Percentiles rank a stretch among this genome's conserved stretches.
Conservation (phyloP, 2,113 vertebrate species). For the Motacilla alba region DNA sequence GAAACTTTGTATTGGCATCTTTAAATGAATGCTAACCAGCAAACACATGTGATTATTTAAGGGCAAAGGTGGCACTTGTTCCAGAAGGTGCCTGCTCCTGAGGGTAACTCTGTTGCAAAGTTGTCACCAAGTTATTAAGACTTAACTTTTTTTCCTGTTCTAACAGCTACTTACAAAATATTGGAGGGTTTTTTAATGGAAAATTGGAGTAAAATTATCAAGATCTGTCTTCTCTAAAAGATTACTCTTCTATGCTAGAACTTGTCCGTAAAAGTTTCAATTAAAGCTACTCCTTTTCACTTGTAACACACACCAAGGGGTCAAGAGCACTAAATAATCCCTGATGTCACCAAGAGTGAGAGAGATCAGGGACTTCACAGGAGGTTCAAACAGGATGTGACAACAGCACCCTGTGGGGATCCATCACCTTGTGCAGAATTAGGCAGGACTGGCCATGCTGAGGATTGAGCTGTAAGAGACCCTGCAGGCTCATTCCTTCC, state of each 20-base stretch:
- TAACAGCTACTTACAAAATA: neutral
- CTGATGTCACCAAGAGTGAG: neutral
- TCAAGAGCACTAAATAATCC: neutral
- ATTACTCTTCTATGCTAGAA: neutral
- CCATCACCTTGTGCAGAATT: neutral
- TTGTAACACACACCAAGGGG: accelerated
- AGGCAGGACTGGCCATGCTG: neutral
- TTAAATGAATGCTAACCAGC: neutral
- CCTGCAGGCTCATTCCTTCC: neutral
- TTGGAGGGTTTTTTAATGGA: neutral
- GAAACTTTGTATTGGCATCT: neutral
- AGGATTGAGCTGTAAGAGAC: neutral
- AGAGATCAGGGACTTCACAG: neutral
- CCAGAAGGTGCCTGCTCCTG: neutral
- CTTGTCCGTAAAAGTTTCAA: neutral
- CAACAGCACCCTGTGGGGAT: neutral
- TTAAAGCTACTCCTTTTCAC: neutral
- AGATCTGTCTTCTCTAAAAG: neutral
- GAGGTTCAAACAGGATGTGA: neutral
- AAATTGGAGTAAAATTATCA: neutral
- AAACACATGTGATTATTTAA: neutral
- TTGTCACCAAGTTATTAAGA: neutral
- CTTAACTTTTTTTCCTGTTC: neutral
- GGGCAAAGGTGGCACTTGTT: neutral
- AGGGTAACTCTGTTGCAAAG: neutral